Evolutionary conservation across 2,797 vertebrate species (phyloP), one percentile per base, ranked within the genome.

Genomic region (Prunella strophiata): DNA sequence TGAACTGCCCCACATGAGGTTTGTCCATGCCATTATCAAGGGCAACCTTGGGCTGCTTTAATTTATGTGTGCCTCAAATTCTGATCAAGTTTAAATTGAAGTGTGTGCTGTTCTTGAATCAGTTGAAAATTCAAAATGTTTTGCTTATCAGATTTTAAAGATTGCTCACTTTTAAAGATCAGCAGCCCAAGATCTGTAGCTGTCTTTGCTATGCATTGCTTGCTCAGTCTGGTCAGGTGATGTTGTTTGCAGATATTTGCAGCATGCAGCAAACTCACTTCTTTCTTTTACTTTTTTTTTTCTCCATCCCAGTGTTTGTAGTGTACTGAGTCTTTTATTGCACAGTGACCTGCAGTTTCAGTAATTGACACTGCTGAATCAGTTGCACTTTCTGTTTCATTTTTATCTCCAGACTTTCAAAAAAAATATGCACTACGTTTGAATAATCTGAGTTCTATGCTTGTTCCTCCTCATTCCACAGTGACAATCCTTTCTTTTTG

Each of bases 331-430:
- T 80, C 42, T 65, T 75, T 11, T 7, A 51, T 42, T 74, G 42
- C 61, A 20, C 22, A 20, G 47, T 92, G 76, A 88, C 47, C 81
- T 85, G 61, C 57, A 61, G 59, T 81, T 86, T 93, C 47, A 75
- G 9, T 61, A 62, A 82, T 6, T 85, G 82, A 84, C 47, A 19
- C 40, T 90, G 58, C 70, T 86, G 83, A 32, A 89, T 61, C 52
- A 71, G 50, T 77, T 88, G 52, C 34, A 48, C 36, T 95, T 92
- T 61, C 78, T 86, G 45, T 92, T 96, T 91, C 76, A 51, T 65
- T 81, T 85, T 83, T 78, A 72, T n/a, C 54, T 85, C 38, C 43
- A 83, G 71, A 29, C 20, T 72, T 93, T n/a, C 22, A 3, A 72
- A 85, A 80, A 86, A 63, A 17, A 70, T 62, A 32, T n/a, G 29